Evolutionary conservation across 2,797 vertebrate species (phyloP), one percentile per base, ranked within the genome.

Genomic region (Pelochelys cantorii): DNA sequence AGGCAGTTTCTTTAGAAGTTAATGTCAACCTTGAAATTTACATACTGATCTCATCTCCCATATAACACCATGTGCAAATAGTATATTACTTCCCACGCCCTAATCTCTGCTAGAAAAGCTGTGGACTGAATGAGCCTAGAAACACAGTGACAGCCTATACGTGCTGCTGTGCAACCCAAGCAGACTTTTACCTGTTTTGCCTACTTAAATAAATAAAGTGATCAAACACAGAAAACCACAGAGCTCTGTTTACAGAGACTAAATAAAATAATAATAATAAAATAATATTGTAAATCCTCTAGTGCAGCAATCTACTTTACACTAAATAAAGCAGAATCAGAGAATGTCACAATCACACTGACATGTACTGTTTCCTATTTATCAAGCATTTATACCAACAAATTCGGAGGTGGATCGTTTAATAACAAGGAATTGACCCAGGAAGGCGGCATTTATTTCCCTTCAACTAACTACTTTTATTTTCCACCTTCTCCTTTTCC

Each of bases 21-120:
- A 31, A 79, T 68, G 91, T 89, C 95, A 86, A 84, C 55, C 84
- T 48, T 2, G 42, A 87, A 83, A 83, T 37, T 95, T 94, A 95
- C 92, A 86, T 95, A 94, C 75, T 90, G 95, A 89, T 94, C 93
- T 1, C 71, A 92, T 62, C 59, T 91, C 93, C 89, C 85, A 60
- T 65, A 1, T 1, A 2, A 86, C 86, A 87, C 82, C 84, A 79
- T 1, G 74, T 89, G 75, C 78, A 92, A 80, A 77, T 42, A 15
- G 81, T 81, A 81, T 23, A 0, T 78, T 55, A 42, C 81, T 86
- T 79, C 81, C 75, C 92, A 6, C 27, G 85, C 86, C 25, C 75
- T 2, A n/a, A 81, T 68, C 81, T 53, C 2, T 84, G 48, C 79
- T 71, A 7, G 1, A 48, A 68, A 83, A 78, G 87, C 65, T 56